Conservation (phyloP, 2,888 invertebrate species). For the Crematogaster levior region DNA sequence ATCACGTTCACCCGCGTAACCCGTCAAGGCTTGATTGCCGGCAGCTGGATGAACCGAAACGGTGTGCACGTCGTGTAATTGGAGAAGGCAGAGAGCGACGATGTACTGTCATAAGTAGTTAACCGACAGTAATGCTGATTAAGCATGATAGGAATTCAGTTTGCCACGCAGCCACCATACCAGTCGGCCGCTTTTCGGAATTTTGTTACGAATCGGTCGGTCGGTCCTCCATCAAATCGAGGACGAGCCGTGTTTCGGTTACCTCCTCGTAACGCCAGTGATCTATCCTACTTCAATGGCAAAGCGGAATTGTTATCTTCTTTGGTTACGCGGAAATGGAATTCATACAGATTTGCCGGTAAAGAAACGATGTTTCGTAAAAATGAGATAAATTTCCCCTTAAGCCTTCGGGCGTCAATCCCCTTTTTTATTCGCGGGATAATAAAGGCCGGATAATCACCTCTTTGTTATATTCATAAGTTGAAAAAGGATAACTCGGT, state of each 20-base stretch:
- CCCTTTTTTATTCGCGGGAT: constrained; percentile 9
- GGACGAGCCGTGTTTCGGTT: constrained; percentile 11
- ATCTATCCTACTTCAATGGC: constrained; percentile 31
- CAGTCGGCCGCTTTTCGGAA: constrained; percentile 42
- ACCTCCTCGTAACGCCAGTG: constrained; percentile 30
- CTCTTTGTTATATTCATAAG: constrained; percentile 31
- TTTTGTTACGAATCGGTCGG: constrained; percentile 67
- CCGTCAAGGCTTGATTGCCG: constrained; percentile 20
- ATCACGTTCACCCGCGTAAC: constrained; percentile 26
- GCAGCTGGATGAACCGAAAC: constrained; percentile 23
- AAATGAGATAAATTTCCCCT: constrained; percentile 28
- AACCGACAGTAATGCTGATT: constrained; percentile 68
- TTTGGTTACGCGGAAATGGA: constrained; percentile 38
- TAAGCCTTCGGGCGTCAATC: constrained; percentile 19
- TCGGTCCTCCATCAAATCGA: constrained; percentile 53
- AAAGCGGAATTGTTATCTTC: neutral
- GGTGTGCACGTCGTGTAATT: constrained; percentile 56
- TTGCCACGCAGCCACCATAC: constrained; percentile 52
- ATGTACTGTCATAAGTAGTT: constrained; percentile 73
- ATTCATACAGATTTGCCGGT: constrained; percentile 30
- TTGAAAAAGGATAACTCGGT: constrained; percentile 10
- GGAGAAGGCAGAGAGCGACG: constrained; percentile 58
- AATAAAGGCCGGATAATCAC: constrained; percentile 22
- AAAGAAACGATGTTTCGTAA: constrained; percentile 26
- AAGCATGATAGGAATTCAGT: constrained; percentile 72